Conservation (phyloP, 2,888 invertebrate genomes). For the Capitulum mitella region DNA sequence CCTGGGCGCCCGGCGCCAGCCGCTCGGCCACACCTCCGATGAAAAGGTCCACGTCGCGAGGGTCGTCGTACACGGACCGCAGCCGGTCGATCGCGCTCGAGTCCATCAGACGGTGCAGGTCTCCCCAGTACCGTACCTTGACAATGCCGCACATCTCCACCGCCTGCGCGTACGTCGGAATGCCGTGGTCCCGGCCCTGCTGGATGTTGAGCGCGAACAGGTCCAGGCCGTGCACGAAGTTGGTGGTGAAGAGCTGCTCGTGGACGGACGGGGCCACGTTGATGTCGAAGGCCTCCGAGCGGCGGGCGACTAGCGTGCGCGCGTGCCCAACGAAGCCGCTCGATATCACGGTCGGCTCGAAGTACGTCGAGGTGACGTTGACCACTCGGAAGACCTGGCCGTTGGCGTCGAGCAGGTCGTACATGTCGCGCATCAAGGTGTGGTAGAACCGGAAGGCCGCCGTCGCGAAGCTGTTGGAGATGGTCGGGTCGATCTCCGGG, state of each 20-base stretch:
- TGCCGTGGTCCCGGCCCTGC: conserved; percentile 32
- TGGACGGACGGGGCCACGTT: not conserved
- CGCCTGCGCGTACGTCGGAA: conserved; percentile 28
- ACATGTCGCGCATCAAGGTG: conserved; percentile 32
- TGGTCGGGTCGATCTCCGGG: conserved; percentile 25
- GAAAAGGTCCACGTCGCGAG: conserved; percentile 10
- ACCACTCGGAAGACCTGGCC: not conserved
- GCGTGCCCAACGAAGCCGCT: not conserved
- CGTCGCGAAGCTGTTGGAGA: conserved; percentile 31
- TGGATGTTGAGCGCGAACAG: conserved; percentile 34
- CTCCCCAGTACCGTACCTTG: not conserved
- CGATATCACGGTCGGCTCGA: not conserved
- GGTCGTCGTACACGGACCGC: not conserved
- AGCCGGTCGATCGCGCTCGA: not conserved
- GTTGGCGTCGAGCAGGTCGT: not conserved
- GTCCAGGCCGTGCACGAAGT: conserved; percentile 32
- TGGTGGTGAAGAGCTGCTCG: conserved; percentile 2
- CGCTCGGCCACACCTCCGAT: not conserved
- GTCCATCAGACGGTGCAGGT: not conserved
- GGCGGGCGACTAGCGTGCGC: not conserved
- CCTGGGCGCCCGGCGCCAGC: not conserved
- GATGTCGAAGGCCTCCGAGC: not conserved
- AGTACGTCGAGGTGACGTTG: not conserved
- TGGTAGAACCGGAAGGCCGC: conserved; percentile 34
- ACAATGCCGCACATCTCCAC: not conserved